Base-by-base conservation (phyloP, 2,113 vertebrate genomes). In the Glareola pratincola region DNA sequence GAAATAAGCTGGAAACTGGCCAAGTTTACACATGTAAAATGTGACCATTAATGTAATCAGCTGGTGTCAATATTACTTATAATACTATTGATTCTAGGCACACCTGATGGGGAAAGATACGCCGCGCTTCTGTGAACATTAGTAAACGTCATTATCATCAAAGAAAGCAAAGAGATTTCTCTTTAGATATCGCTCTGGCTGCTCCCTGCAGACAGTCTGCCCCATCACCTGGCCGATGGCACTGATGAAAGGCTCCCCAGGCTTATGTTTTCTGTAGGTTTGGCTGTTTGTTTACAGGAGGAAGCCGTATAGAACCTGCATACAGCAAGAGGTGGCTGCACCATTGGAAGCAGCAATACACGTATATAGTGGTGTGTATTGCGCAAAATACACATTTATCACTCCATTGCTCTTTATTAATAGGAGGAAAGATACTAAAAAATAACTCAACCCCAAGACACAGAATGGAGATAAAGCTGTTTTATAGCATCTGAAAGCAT, bases 381-480 rank as follows among this genome's bases (percentile, higher is more conserved):
- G 73, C 0, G 3, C 87, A 97, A 91, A 95, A 85, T 3, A 79
- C 69, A 82, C 89, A 94, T 97, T 96, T 95, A 94, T 95, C 94
- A 95, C 85, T 92, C 93, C 91, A 93, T 94, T 96, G 92, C 91
- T 69, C 84, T 97, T 97, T 94, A 96, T 92, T 97, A 95, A 96
- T 91, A 95, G 95, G 81, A 95, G 72, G 92, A 85, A 96, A 94
- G 94, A 92, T 69, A 88, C 89, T 96, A 77, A 94, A 94, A 94
- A 92, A 91, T 96, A 86, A 85, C 84, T 97, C 95, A 92, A 93
- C 43, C 72, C 51, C 74, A 72, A 94, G 82, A 94, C 76, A 86
- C 80, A 91, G 88, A 79, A 88, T 85, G 82, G 71, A 95, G 87
- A 93, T 95, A 94, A 96, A 97, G 80, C 85, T 96, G 63, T 92